Base-by-base conservation (phyloP, 2,888 invertebrate genomes). In the Seira ritae region DNA sequence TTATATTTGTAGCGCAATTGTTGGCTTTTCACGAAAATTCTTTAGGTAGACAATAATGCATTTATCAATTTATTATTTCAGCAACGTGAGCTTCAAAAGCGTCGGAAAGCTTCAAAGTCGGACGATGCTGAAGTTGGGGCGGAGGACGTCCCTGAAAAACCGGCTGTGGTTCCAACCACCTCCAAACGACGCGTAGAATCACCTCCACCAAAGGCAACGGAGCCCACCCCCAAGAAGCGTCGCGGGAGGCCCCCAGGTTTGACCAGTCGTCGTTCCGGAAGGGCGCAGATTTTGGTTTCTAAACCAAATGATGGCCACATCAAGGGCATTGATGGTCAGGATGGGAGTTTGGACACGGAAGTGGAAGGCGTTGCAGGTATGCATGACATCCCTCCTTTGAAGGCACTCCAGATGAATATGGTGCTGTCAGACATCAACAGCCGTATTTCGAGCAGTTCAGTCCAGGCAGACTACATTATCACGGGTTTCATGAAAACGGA, bases 361-460 rank as follows among this genome's bases (percentile, higher is more conserved):
- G 92, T 92, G 20, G 92, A 92, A 82, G 92, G 92, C 87, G 90
- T 92, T 91, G 90, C 94, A 91, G 85, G 93, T 90, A 90, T 92
- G 89, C 93, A 89, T 86, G 92, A 89, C 91, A 92, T 90, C 72
- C 91, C 93, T 8, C 92, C 93, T 15, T 94, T 95, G 72, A 95
- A 95, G 90, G 92, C 95, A 62, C 92, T 94, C 15, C 94, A 95
- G 37, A 95, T 95, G 90, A 92, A 93, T 4, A 92, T 96, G 17
- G 95, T 96, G 85, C 92, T 96, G 42, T 93, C 94, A 20, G 96
- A 96, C 91, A 93, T 96, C 77, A 96, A 96, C 90, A 92, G 95
- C 79, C 96, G 96, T 91, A 94, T 96, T 92, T 91, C 92, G 23
- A 91, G 93, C 0, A 95, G 95, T 24, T 94, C 94, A 0, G 95